Percentiles rank a stretch among this genome's conserved stretches.
These are phyloP conservation scores for Dicrostonyx torquatus DNA, from an alignment of 2,797 vertebrate species.

Conservation along the genomic window DNA sequence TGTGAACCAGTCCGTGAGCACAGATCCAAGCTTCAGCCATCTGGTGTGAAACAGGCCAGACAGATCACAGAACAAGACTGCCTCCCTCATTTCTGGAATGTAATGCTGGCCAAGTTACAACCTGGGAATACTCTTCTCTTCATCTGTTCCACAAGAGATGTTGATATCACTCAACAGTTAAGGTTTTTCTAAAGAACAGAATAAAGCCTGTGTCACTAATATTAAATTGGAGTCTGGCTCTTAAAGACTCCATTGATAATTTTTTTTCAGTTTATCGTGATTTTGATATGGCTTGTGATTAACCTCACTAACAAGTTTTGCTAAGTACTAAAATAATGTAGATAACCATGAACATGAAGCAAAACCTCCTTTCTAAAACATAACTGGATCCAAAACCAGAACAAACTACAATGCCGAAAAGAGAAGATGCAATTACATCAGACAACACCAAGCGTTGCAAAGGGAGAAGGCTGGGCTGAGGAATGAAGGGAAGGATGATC, in stretches of 20 bases:
- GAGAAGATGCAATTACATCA: too few species aligned
- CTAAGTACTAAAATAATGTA: slow-evolving; percentile 17
- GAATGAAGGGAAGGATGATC: too few species aligned
- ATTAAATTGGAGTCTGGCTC: background rate
- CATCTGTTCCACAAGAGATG: background rate
- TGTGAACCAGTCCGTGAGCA: background rate
- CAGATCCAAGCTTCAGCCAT: background rate
- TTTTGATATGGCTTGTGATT: slow-evolving; percentile 9
- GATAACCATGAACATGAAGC: background rate
- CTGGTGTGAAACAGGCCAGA: too few species aligned
- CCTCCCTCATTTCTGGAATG: background rate
- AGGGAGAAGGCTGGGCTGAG: background rate
- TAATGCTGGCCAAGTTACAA: background rate
- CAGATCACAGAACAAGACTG: background rate
- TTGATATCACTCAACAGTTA: background rate
- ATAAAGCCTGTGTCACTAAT: background rate
- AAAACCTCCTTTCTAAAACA: background rate
- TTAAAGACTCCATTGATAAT: background rate
- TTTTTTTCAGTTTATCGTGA: slow-evolving; percentile 2
- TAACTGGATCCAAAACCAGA: background rate
- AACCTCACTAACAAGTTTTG: slow-evolving; percentile 2
- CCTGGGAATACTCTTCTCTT: background rate
- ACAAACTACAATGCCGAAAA: background rate
- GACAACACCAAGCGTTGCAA: background rate
- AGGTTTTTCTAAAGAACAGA: background rate